A percentile compares a stretch with the other conserved stretches of the same genome.
phyloP scores from a whole-genome alignment of 1,140 invertebrate species.

The Leptinotarsa undecemlineata region DNA sequence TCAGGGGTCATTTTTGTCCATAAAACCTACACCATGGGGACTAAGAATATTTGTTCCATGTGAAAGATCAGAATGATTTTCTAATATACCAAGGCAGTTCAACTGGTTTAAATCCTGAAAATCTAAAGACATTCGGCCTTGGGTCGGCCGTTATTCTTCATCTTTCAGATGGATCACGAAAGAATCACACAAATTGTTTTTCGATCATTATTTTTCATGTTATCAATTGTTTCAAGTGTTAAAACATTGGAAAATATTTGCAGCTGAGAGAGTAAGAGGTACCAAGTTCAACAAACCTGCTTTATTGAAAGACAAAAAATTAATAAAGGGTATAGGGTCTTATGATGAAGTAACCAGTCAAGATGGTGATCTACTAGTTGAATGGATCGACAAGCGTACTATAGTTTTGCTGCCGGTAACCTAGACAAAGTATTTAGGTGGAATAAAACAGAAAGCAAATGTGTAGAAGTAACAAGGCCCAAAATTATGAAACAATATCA shows the following conservation, averaged over 20 bases:
- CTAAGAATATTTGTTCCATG: conserved; percentile 35
- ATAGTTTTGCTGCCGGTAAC: conserved; percentile 46
- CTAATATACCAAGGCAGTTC: conserved; percentile 31
- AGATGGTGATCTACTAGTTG: conserved; percentile 50
- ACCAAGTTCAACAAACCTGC: conserved; percentile 51
- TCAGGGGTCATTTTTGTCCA: conserved; percentile 46
- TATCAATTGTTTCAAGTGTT: conserved; percentile 52
- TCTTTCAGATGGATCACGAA: conserved; percentile 46
- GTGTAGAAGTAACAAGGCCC: conserved; percentile 35
- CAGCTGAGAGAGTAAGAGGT: conserved; percentile 49
- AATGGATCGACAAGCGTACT: conserved; percentile 54
- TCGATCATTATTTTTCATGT: conserved; percentile 52
- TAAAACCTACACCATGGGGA: conserved; percentile 36
- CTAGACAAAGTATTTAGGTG: conserved; percentile 51
- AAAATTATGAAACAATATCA: conserved; percentile 37
- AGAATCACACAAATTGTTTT: conserved; percentile 33
- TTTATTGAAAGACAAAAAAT: conserved; percentile 50
- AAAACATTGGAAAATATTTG: conserved; percentile 51
- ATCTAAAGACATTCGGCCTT: conserved; percentile 13
- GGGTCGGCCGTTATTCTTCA: conserved; percentile 31
- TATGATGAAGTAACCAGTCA: conserved; percentile 51
- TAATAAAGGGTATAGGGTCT: conserved; percentile 51
- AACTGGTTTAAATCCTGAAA: conserved; percentile 20
- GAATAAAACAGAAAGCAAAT: conserved; percentile 43
- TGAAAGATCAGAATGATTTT: conserved; percentile 33